These are phyloP conservation scores for Hanleya hanleyi DNA, from an alignment of 2,888 invertebrate species.

Conservation along the genomic window DNA sequence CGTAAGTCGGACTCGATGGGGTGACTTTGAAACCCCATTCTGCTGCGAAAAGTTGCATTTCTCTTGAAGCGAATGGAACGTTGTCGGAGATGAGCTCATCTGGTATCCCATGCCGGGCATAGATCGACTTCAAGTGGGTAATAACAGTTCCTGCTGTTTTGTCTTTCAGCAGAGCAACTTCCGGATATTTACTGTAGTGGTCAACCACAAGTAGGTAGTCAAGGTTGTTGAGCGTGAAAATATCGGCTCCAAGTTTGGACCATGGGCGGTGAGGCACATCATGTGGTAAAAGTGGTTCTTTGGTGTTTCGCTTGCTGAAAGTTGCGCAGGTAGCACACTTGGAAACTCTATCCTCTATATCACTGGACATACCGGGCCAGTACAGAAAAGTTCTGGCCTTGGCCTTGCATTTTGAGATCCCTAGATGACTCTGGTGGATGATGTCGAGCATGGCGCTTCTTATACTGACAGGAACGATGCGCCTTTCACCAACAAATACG, in stretches of 20 bases:
- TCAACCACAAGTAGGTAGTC: slow-evolving; percentile 30
- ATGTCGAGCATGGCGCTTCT: slow-evolving; percentile 1
- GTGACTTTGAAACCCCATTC: slow-evolving; percentile 10
- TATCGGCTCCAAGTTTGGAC: slow-evolving; percentile 24
- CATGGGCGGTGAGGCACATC: slow-evolving; percentile 24
- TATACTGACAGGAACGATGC: slow-evolving; percentile 13
- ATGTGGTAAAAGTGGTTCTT: slow-evolving; percentile 27
- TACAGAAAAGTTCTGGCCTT: slow-evolving; percentile 27
- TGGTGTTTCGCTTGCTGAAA: slow-evolving; percentile 16
- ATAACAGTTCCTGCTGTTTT: slow-evolving; percentile 25
- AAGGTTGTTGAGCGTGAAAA: slow-evolving; percentile 18
- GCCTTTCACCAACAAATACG: slow-evolving; percentile 15
- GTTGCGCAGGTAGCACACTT: slow-evolving; percentile 13
- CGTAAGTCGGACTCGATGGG: slow-evolving; percentile 19
- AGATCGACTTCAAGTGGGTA: slow-evolving; percentile 4
- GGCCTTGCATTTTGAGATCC: slow-evolving; percentile 17
- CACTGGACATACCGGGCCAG: slow-evolving; percentile 19
- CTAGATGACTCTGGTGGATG: slow-evolving; percentile 28
- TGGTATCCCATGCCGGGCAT: not conserved
- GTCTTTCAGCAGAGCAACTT: slow-evolving; percentile 14
- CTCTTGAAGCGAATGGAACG: slow-evolving; percentile 29
- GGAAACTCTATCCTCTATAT: not conserved
- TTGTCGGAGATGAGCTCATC: slow-evolving; percentile 32
- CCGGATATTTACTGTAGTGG: slow-evolving; percentile 28
- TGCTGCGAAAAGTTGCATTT: slow-evolving; percentile 22